These are phyloP conservation scores for Ceyx cyanopectus DNA, from an alignment of 2,113 vertebrate species.

Conservation along the genomic window DNA sequence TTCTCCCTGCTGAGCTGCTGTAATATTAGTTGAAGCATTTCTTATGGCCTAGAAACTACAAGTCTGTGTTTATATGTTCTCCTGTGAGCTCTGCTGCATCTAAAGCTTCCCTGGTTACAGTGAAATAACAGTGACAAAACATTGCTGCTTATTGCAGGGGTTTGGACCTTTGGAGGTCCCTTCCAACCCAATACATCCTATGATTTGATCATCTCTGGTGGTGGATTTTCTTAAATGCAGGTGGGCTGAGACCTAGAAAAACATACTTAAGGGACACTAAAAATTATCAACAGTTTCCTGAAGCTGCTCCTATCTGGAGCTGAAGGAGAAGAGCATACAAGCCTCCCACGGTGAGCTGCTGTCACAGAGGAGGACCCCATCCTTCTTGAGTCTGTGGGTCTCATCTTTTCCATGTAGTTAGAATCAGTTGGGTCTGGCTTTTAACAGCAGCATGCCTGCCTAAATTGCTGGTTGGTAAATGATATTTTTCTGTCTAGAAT, in stretches of 20 bases:
- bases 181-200: no score
- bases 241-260: background rate
- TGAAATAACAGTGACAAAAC: background rate
- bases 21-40: background rate
- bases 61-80: background rate
- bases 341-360: background rate
- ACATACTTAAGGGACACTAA: background rate
- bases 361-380: background rate
- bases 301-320: rapidly evolving
- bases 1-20: background rate
- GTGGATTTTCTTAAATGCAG: background rate
- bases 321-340: background rate
- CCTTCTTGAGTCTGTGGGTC: background rate
- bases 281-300: background rate
- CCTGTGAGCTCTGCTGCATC: background rate
- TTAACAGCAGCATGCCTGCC: background rate
- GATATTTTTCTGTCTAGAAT: slow-evolving; percentile 34
- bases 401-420: background rate
- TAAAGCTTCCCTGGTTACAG: background rate
- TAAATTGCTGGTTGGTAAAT: slow-evolving; percentile 13
- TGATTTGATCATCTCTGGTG: no score
- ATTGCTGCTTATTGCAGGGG: background rate
- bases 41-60: background rate
- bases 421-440: background rate
- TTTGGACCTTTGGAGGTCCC: no score